Base-by-base conservation (phyloP, 2,888 invertebrate genomes). In the Sialis fuliginosa region DNA sequence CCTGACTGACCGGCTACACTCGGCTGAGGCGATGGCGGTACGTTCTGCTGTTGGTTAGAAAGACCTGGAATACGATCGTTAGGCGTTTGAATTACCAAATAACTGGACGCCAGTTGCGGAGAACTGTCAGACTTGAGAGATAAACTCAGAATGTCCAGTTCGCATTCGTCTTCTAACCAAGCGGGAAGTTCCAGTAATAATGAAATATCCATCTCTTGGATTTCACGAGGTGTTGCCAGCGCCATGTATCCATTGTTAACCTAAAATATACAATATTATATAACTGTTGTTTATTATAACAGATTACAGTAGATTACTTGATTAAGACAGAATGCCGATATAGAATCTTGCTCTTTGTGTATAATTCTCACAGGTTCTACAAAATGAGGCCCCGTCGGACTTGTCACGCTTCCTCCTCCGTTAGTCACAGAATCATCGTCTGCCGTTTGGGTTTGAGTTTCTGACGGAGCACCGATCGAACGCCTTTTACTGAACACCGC, bases 301-400 rank as follows among this genome's bases (percentile, higher is more conserved):
- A 49, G 13, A 45, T 31, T 35, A 31, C 33, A 32, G 22, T 13
- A 22, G 22, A 52, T 52, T 60, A 89, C 92, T 74, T 88, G 85
- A 65, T 95, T 96, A 49, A 96, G 75, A 61, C 96, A 95, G 72
- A 98, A 98, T 33, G 97, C 90, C 46, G 92, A 83, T 55, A 98
- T 95, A 48, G 93, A 89, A 65, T 98, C 98, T 67, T 95, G 95
- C 61, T 98, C 98, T 67, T 97, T 96, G 66, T 98, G 97, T 54
- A 98, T 91, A 56, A 98, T 91, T 54, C 95, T 77, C 49, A 93
- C 89, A 7, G 91, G 90, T 59, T 90, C 90, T 49, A 78, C 73
- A 6, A 56, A 53, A 33, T 46, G 44, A 12, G 13, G 54, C 58
- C 47, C 47, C 31, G 42, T 42, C 43, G 61, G 62, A 37, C 62